Base-by-base conservation (phyloP, 2,797 vertebrate genomes). In the Poliocrania exsul region DNA sequence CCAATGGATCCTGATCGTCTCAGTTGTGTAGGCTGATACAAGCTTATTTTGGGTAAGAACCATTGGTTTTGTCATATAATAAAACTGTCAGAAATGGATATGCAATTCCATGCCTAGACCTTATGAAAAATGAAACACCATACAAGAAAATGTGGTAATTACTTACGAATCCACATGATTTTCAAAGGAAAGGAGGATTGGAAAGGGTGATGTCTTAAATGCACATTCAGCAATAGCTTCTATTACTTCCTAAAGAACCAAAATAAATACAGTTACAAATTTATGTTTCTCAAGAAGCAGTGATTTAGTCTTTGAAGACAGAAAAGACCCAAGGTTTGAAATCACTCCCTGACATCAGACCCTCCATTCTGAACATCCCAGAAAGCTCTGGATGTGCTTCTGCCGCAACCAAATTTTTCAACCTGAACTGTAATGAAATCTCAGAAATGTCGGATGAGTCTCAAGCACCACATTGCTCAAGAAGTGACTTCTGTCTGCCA, bases 81-180 rank as follows among this genome's bases (percentile, higher is more conserved):
- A 71, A 69, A 85, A 47, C 16, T 72, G 37, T 17, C 49, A 57
- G 24, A 73, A 60, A 25, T 14, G 18, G 29, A 53, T 25, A 50
- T 14, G 16, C 15, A 74, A 44, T 62, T 47, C 40, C 80, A 35
- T 12, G 21, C 31, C 73, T 35, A 74, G 24, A 49, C 12, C 31
- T 74, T 33, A 42, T 0, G 16, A 53, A 54, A 67, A 73, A 40
- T 7, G 6, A n/a, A 83, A 35, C 42, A 65, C 17, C 40, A 67
- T 42, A 31, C 8, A 81, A 12, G 37, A 29, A 72, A 92, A 91
- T 6, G 66, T 14, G 44, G 53, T 44, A 75, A 92, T 93, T 98
- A 99, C 99, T 99, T 98, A 99, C 99, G 99, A 99, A 97, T 99
- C 99, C 96, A 99, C 99, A 2, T 99, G 99, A 96, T 99, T 99